Base-by-base conservation (phyloP, 2,797 vertebrate genomes). In the Chiloscyllium punctatum region DNA sequence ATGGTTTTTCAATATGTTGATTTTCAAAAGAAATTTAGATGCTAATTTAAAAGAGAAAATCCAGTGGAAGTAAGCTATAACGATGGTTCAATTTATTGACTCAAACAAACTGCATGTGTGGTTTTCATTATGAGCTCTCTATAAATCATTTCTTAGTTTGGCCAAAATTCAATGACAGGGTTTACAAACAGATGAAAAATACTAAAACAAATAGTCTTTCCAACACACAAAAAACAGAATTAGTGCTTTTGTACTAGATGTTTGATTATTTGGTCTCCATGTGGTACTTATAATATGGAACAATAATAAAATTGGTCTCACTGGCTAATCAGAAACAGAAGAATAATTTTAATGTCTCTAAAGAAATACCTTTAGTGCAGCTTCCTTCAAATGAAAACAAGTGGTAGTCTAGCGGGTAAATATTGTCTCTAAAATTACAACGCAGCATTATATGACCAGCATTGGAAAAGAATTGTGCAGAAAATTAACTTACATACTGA, bases 11-110 rank as follows among this genome's bases (percentile, higher is more conserved):
- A 68, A 37, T 16, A 66, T 88, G 53, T 51, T 88, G 51, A 69
- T 68, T 25, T 94, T 94, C 37, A 94, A 94, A 94, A 94, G 66
- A 66, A 94, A 94, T 69, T 69, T 2, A 68, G 66, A 88, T 16
- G 33, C 18, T 92, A 62, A 18, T 68, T 37, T 33, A 91, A 57
- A 53, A 51, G 42, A 66, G 6, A 42, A 94, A 69, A 25, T 27
- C 51, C 23, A 53, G 48, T 37, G 23, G 37, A 94, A 72, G 42
- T 72, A 72, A 71, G 37, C 23, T 27, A 25, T 71, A 72, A 69
- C 51, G 21, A 48, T 72, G 66, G 71, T 13, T 48, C n/a, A 71
- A 94, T 62, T 62, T 72, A 48, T 69, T 42, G 66, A 42, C 62
- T 69, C 37, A 72, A 48, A 71, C 68, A 94, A 94, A 94, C 37